These are phyloP conservation scores for Neogobius melanostomus DNA, from an alignment of 2,113 vertebrate species.

Conservation along the genomic window DNA sequence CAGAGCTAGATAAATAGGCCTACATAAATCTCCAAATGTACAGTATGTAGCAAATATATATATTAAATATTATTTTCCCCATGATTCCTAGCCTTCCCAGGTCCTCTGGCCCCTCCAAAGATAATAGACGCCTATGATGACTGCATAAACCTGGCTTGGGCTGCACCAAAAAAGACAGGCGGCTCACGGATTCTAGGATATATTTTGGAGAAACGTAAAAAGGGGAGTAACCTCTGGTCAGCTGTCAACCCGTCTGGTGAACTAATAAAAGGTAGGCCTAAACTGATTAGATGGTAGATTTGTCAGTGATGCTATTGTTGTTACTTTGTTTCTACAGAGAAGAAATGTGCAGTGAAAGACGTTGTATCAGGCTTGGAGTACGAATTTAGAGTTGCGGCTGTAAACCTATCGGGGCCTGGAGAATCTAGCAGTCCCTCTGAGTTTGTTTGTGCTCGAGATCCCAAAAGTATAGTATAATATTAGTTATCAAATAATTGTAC, in stretches of 20 bases:
- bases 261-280: slow-evolving; percentile 75
- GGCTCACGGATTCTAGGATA: slow-evolving; percentile 82
- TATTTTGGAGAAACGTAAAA: slow-evolving; percentile 85
- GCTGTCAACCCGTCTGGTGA: slow-evolving; percentile 70
- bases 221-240: slow-evolving; percentile 84
- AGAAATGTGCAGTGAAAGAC: slow-evolving; percentile 75
- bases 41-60: too few relatives aligned
- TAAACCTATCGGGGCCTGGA: slow-evolving; percentile 83
- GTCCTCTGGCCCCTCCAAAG: slow-evolving; percentile 79
- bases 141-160: slow-evolving; percentile 81
- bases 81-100: slow-evolving; percentile 76
- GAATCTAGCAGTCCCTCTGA: slow-evolving; percentile 82
- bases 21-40: too few relatives aligned
- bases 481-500: too few relatives aligned
- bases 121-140: slow-evolving; percentile 77
- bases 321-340: slow-evolving; percentile 67
- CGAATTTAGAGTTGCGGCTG: slow-evolving; percentile 86
- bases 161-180: slow-evolving; percentile 72
- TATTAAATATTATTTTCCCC: too few relatives aligned
- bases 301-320: background rate
- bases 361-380: slow-evolving; percentile 83
- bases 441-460: slow-evolving; percentile 77
- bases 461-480: slow-evolving; percentile 72
- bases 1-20: too few relatives aligned
- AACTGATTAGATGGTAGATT: background rate